A percentile compares a stretch with the other conserved stretches of the same genome.
phyloP scores from a whole-genome alignment of 2,113 vertebrate genomes.

The Embiotoca jacksoni region DNA sequence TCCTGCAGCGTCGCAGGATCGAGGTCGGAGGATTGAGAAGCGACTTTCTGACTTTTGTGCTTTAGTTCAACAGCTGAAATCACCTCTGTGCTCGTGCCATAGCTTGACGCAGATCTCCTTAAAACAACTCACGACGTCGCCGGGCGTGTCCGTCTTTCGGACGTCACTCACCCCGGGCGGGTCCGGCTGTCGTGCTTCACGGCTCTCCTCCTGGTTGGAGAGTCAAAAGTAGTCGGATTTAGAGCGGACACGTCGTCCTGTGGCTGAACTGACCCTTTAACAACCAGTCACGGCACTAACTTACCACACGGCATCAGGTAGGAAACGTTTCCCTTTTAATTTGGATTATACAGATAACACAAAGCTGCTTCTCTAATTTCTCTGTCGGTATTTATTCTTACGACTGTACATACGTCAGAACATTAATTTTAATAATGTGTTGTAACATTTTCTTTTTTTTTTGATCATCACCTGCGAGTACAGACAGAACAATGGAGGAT shows the following conservation, averaged over 20 bases:
- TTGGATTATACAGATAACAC: not conserved
- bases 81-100: slow-evolving; percentile 44
- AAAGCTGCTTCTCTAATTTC: slow-evolving; percentile 50
- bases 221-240: too few relatives aligned
- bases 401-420: slow-evolving; percentile 43
- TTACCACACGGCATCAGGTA: too few relatives aligned
- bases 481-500: not conserved
- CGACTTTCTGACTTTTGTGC: slow-evolving; percentile 4
- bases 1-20: not conserved
- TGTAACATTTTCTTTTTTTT: slow-evolving; percentile 46
- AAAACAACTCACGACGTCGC: not conserved
- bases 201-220: too few relatives aligned
- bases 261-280: slow-evolving; percentile 34
- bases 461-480: slow-evolving; percentile 12
- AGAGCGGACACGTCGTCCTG: too few relatives aligned
- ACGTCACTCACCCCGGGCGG: not conserved
- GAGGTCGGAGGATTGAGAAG: slow-evolving; percentile 1
- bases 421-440: slow-evolving; percentile 36
- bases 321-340: too few relatives aligned
- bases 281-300: not conserved
- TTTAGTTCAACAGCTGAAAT: not conserved
- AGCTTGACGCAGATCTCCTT: slow-evolving; percentile 16
- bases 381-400: slow-evolving; percentile 55
- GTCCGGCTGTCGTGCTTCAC: too few relatives aligned
- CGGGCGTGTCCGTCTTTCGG: not conserved